These are phyloP conservation scores for Anas acuta DNA, from an alignment of 2,797 vertebrate species.

Conservation along the genomic window DNA sequence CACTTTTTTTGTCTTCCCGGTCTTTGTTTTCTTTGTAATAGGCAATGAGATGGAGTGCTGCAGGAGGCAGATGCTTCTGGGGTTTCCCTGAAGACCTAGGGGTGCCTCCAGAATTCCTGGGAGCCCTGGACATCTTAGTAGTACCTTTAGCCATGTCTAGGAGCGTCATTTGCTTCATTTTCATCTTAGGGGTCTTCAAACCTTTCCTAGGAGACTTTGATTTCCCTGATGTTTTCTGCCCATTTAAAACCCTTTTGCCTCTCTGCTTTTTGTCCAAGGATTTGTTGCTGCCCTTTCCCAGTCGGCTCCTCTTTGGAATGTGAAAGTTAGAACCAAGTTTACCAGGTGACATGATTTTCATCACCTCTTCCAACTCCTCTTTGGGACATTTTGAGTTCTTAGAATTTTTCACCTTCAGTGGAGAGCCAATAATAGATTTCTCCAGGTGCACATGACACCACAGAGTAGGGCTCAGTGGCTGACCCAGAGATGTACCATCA, in stretches of 20 bases:
- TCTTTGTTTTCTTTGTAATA: slow-evolving; percentile 97
- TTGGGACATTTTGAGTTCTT: slow-evolving; percentile 80
- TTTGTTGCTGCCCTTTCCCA: slow-evolving; percentile 79
- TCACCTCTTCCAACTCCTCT: slow-evolving; percentile 80
- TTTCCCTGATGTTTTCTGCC: slow-evolving; percentile 83
- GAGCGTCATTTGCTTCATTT: slow-evolving; percentile 97
- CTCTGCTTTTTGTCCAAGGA: slow-evolving; percentile 83
- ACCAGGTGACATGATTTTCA: slow-evolving; percentile 80
- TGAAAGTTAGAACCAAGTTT: slow-evolving; percentile 80
- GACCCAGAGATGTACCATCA: slow-evolving; percentile 79
- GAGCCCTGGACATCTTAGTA: slow-evolving; percentile 79
- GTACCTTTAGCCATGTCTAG: slow-evolving; percentile 92
- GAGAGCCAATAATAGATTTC: slow-evolving; percentile 88
- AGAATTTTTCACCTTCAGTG: slow-evolving; percentile 92
- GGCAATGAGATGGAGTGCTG: slow-evolving; percentile 92
- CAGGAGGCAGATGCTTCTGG: slow-evolving; percentile 90
- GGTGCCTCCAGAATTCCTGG: slow-evolving; percentile 80
- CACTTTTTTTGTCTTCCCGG: slow-evolving; percentile 90
- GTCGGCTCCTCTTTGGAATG: slow-evolving; percentile 77
- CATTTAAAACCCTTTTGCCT: slow-evolving; percentile 84
- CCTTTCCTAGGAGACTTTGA: slow-evolving; percentile 86
- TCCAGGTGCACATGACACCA: slow-evolving; percentile 94
- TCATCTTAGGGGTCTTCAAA: slow-evolving; percentile 86
- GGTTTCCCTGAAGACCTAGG: slow-evolving; percentile 84
- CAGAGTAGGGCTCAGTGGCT: slow-evolving; percentile 89